Percentiles rank a stretch among this genome's conserved stretches.
Evolutionary conservation across 2,113 vertebrate species (phyloP).

Genomic region (Nesogale talazaci): DNA sequence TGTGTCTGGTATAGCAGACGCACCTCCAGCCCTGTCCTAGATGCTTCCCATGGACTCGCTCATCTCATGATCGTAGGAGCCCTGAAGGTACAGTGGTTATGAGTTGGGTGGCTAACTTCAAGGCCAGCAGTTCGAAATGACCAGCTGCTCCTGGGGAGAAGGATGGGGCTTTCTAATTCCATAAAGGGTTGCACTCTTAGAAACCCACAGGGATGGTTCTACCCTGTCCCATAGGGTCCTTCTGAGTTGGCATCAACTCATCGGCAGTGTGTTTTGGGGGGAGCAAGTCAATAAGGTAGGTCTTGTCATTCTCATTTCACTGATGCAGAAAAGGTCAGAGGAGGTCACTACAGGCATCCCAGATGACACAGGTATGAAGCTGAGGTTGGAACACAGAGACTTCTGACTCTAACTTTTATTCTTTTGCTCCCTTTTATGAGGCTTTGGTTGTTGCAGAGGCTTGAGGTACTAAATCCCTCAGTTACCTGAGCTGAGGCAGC

Average conservation of each 20-base stretch:
- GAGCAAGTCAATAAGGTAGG: not conserved
- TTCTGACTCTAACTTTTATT: not conserved
- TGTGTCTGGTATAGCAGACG: not conserved
- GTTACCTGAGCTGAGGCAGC: not conserved
- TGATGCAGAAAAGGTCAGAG: not conserved
- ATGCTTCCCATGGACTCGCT: not conserved
- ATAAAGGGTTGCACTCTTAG: too few species aligned
- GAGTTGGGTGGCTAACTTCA: too few species aligned
- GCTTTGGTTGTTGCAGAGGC: not conserved
- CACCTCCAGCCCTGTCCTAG: not conserved
- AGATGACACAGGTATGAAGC: not conserved
- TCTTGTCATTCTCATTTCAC: not conserved
- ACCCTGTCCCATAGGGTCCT: too few species aligned
- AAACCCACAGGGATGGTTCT: too few species aligned
- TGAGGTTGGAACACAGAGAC: not conserved
- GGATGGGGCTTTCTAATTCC: too few species aligned
- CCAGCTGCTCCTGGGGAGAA: too few species aligned
- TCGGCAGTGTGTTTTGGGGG: too few species aligned
- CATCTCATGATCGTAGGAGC: not conserved
- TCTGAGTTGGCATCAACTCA: too few species aligned
- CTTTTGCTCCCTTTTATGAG: not conserved
- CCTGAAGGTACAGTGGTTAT: too few species aligned
- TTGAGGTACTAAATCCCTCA: not conserved
- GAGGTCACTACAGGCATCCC: not conserved
- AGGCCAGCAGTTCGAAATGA: too few species aligned